These are phyloP conservation scores for Lasioglossum leucozonium DNA, from an alignment of 2,888 invertebrate species.

Conservation along the genomic window DNA sequence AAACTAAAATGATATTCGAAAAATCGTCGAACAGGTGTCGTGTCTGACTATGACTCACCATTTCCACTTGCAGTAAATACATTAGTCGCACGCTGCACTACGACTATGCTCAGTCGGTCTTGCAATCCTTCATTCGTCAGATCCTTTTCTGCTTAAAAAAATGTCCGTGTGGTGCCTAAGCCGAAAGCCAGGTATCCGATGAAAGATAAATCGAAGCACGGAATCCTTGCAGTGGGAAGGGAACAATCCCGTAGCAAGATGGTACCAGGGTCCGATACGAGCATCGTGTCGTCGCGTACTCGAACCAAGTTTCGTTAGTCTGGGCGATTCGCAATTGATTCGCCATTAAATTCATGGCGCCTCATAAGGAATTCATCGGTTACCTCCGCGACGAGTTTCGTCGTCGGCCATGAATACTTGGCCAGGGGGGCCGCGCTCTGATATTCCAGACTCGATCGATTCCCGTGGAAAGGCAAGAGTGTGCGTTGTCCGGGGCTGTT, in stretches of 20 bases:
- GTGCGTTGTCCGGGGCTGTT: slow-evolving; percentile 68
- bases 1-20: neutral
- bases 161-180: neutral
- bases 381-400: slow-evolving; percentile 55
- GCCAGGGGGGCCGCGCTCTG: slow-evolving; percentile 42
- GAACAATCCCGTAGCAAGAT: neutral
- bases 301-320: slow-evolving; percentile 37
- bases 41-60: slow-evolving; percentile 1
- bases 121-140: neutral
- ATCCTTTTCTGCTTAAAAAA: neutral
- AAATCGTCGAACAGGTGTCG: neutral
- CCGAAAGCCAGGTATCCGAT: neutral
- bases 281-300: neutral
- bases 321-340: slow-evolving; percentile 62
- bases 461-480: slow-evolving; percentile 53
- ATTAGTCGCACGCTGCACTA: neutral
- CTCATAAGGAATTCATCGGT: slow-evolving; percentile 69
- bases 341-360: slow-evolving; percentile 65
- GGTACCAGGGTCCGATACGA: neutral
- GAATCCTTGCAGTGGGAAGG: neutral
- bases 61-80: neutral
- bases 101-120: neutral
- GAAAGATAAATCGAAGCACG: neutral
- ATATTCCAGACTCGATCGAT: slow-evolving; percentile 72
- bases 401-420: slow-evolving; percentile 60